A percentile compares a stretch with the other conserved stretches of the same genome.
Conservation (phyloP, 2,113 vertebrate genomes). For the Hemibates koningsi region DNA sequence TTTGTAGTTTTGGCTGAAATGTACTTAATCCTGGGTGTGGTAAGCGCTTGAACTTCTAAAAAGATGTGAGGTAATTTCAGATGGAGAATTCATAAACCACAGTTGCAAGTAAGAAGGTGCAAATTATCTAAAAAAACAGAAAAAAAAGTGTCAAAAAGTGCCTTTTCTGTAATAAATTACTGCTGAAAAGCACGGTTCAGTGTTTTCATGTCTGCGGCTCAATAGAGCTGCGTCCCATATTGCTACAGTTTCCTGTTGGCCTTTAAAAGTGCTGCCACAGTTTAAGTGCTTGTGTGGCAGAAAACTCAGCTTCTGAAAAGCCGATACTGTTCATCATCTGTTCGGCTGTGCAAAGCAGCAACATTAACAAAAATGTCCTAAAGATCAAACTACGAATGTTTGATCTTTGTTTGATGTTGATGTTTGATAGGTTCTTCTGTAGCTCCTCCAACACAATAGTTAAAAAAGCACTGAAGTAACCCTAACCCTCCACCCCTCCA, state of each 20-base stretch:
- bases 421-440: not conserved
- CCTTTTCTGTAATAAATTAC: not conserved
- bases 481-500: not conserved
- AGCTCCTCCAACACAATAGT: not conserved
- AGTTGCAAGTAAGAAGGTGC: not conserved
- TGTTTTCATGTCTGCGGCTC: not conserved
- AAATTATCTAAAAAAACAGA: not conserved
- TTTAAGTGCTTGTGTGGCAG: not conserved
- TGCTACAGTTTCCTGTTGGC: not conserved
- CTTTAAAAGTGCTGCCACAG: not conserved
- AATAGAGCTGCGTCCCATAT: not conserved
- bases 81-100: slow-evolving; percentile 3
- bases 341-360: not conserved
- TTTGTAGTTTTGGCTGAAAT: slow-evolving; percentile 35
- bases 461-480: not conserved
- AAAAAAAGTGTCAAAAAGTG: not conserved
- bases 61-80: not conserved
- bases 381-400: not conserved
- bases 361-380: not conserved
- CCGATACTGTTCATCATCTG: not conserved
- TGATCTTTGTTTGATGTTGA: not conserved
- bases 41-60: slow-evolving; percentile 2
- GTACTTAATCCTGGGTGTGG: slow-evolving; percentile 47
- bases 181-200: not conserved
- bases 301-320: not conserved